Base-by-base conservation (phyloP, 2,888 invertebrate species). In the Xanthia togata region DNA sequence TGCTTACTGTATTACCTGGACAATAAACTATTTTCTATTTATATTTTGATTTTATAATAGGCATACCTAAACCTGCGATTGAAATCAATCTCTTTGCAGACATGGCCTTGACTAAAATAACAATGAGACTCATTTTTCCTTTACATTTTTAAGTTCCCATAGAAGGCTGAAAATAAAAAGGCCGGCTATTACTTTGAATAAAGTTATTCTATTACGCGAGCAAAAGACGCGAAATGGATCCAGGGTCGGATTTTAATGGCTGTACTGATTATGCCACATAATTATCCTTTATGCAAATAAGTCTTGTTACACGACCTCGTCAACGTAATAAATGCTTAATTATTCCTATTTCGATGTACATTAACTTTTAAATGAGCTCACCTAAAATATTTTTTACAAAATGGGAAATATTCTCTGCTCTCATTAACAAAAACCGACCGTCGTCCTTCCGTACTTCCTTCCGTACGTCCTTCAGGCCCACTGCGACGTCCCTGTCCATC, bases 221-320 rank as follows among this genome's bases (percentile, higher is more conserved):
- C 12, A 60, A 70, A 62, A 64, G 20, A 55, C 41, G 63, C 14
- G 3, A 64, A 71, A 70, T 44, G 59, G 55, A 26, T 73, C 38
- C 55, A 38, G 80, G 69, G 63, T 82, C 74, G 17, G 55, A 55
- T 62, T 83, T 14, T 47, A 74, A 82, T 84, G 80, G 75, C 41
- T 35, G 26, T 20, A 47, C 23, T 70, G 26, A 74, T 84, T 64
- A 74, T 35, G 35, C 59, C 35, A 53, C 81, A 60, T 64, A 74
- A 71, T 80, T 80, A 80, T 69, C 20, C n/a, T 84, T 69, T 62
- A 75, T 68, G 63, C 60, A 64, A 71, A 79, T 68, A 79, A 38
- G n/a, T 26, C 60, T 47, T 71, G 70, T 57, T 64, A 74, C 44
- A 64, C 44, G 55, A 79, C 35, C 70, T 71, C 20, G 35, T 35